A percentile compares a stretch with the other conserved stretches of the same genome.
phyloP scores from a whole-genome alignment of 1,140 invertebrate species.

The Centruroides vittatus region DNA sequence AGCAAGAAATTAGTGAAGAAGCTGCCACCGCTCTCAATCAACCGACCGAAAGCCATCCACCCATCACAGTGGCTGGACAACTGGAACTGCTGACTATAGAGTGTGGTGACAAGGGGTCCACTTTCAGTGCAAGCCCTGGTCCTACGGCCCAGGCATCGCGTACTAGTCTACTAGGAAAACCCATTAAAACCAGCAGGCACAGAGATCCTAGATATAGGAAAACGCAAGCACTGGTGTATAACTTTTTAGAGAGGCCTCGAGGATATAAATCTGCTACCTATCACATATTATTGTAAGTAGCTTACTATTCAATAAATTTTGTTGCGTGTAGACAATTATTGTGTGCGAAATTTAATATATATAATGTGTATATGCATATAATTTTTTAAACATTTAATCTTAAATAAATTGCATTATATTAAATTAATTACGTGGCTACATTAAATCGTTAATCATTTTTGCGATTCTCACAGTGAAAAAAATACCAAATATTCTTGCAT shows the following conservation, averaged over 20 bases:
- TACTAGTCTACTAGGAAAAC: constrained; percentile 79
- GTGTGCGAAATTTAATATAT: constrained; percentile 7
- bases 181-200: constrained; percentile 63
- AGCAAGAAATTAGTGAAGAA: no score
- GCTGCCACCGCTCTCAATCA: no score
- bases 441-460: no score
- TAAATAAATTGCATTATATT: no score
- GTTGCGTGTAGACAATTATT: no score
- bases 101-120: not conserved
- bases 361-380: not conserved
- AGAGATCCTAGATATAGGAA: constrained; percentile 68
- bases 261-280: constrained; percentile 69
- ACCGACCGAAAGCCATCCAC: no score
- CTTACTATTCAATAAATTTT: not conserved
- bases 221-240: constrained; percentile 77
- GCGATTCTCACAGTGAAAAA: no score
- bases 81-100: no score
- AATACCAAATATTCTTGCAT: no score
- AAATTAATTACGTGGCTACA: no score
- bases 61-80: no score
- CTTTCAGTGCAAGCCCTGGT: constrained; percentile 4
- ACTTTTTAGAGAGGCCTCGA: constrained; percentile 82
- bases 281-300: constrained; percentile 82
- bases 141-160: constrained; percentile 29
- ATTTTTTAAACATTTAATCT: not conserved